A percentile compares a stretch with the other conserved stretches of the same genome.
Conservation (phyloP, 2,888 invertebrate genomes). For the Strigamia crassipes region DNA sequence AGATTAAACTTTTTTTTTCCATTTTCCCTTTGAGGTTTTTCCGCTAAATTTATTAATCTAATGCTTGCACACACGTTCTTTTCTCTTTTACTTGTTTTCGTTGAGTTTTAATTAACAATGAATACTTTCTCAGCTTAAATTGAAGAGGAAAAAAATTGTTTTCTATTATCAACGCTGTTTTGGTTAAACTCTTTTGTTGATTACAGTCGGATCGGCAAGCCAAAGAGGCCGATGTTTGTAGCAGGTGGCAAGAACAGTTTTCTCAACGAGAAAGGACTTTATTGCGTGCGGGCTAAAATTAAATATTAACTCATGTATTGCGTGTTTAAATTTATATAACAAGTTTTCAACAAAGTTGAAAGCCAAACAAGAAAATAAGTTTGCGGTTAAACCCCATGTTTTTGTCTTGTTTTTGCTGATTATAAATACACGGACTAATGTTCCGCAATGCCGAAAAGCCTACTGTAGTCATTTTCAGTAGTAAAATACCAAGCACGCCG, state of each 20-base stretch:
- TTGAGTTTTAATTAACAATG: slow-evolving; percentile 12
- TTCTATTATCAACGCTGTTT: slow-evolving; percentile 12
- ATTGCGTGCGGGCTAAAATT: not conserved
- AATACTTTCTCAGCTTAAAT: not conserved
- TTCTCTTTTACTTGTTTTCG: not conserved
- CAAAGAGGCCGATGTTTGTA: not conserved
- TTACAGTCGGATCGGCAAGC: slow-evolving; percentile 10
- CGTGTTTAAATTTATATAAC: not conserved
- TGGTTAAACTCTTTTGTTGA: not conserved
- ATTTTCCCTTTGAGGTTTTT: not conserved
- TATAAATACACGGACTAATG: too few relatives aligned
- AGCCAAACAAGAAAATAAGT: too few relatives aligned
- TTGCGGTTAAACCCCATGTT: too few relatives aligned
- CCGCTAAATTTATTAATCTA: not conserved
- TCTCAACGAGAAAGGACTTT: not conserved
- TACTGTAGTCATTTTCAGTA: too few relatives aligned
- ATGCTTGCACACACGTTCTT: not conserved
- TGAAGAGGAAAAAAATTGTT: not conserved
- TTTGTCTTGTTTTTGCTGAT: too few relatives aligned
- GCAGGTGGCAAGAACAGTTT: not conserved
- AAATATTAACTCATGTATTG: slow-evolving; percentile 6
- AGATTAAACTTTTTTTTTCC: not conserved
- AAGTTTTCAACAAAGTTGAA: too few relatives aligned
- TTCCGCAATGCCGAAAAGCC: too few relatives aligned
- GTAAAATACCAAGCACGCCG: too few relatives aligned